These are phyloP conservation scores for Temnothorax curvispinosus DNA, from an alignment of 1,140 invertebrate genomes.

Conservation along the genomic window DNA sequence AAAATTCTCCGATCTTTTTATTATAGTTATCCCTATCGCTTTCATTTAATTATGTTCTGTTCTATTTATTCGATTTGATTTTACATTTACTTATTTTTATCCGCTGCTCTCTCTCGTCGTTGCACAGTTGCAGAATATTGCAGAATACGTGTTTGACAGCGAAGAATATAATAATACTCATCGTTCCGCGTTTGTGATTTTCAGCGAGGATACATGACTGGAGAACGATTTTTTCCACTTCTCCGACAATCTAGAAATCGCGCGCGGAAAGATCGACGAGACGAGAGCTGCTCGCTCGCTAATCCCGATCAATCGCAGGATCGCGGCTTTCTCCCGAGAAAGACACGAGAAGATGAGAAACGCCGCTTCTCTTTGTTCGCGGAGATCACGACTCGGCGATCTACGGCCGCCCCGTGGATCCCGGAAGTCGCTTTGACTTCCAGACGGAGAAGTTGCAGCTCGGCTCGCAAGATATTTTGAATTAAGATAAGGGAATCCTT, in stretches of 20 bases:
- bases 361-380: constrained; percentile 17
- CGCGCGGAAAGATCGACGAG: neutral
- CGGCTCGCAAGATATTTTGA: constrained; percentile 43
- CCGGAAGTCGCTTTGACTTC: constrained; percentile 53
- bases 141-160: neutral
- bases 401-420: constrained; percentile 11
- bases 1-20: neutral
- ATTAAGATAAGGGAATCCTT: constrained; percentile 41
- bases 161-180: neutral
- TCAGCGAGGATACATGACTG: neutral
- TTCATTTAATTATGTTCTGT: neutral
- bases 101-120: neutral
- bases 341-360: constrained; percentile 12
- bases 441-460: constrained; percentile 22
- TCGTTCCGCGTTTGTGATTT: neutral
- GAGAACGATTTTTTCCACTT: neutral
- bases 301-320: constrained; percentile 34
- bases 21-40: neutral
- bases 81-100: neutral
- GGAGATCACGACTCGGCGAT: constrained; percentile 15
- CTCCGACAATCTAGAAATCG: neutral
- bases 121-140: neutral
- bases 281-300: neutral
- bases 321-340: neutral
- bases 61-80: neutral